Base-by-base conservation (phyloP, 2,888 invertebrate genomes). In the Zaprionus lineosus region DNA sequence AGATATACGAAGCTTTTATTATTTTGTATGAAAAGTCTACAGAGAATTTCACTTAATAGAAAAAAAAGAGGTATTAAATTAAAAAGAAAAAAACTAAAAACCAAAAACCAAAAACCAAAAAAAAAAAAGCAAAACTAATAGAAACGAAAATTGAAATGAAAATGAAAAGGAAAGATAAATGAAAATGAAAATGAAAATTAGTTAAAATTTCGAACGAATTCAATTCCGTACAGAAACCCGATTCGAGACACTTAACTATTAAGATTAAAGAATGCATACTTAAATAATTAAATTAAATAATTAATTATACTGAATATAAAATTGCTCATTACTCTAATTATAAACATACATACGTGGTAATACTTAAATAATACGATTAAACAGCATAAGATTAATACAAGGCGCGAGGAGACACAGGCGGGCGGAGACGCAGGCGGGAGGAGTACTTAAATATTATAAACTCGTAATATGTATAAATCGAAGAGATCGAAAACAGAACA, bases 311-410 rank as follows among this genome's bases (percentile, higher is more conserved):
- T 75, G 75, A 79, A 69, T 62, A 78, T 79, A 65, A 81, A 82
- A 69, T 81, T 84, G 82, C 81, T 81, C 82, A 81, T 84, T 77
- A 84, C 67, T 84, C 74, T 84, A 74, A 71, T 74, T 74, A 77
- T 72, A 72, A 77, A 71, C 55, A 72, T 26, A 69, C 73, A 60
- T 71, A 76, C 77, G 63, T 66, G 61, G 81, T 79, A 76, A 84
- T 72, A 69, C 62, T 72, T 84, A 81, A 77, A 78, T 64, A 77
- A 76, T 61, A 70, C 60, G 75, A 60, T 56, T 66, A 76, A 71
- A 69, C 58, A 69, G 44, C 47, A 67, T 69, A 77, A 77, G 69
- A 65, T 71, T 59, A 77, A 77, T 53, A 58, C 48, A 61, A 52
- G n/a, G n/a, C n/a, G n/a, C 31, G 16, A 51, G n/a, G 33, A 18